Conservation (phyloP, 30 jellyfish, hydroid and myxozoan species). For the Chrysaora quinquecirrha region DNA sequence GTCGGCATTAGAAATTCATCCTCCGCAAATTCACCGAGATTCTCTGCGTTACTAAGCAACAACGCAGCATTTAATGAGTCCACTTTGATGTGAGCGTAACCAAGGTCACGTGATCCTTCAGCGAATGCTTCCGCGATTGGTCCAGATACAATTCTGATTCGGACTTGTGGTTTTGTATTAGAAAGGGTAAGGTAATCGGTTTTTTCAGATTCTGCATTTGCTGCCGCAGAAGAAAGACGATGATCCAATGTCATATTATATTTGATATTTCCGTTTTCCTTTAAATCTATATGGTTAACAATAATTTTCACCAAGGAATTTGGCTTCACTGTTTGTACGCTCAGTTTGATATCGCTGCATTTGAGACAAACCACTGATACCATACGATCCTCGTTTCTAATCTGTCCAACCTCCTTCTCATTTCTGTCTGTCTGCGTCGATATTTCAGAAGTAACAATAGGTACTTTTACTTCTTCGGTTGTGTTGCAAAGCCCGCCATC, state of each 20-base stretch:
- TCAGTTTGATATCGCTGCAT: conserved; percentile 57
- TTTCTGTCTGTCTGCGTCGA: conserved; percentile 40
- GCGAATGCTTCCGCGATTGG: conserved; percentile 77
- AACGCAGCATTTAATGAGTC: conserved; percentile 63
- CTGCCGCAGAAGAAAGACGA: conserved; percentile 42
- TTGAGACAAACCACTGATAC: conserved; percentile 83
- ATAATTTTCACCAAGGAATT: conserved; percentile 64
- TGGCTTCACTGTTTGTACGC: conserved; percentile 60
- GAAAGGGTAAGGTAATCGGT: conserved; percentile 13
- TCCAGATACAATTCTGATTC: conserved; percentile 76
- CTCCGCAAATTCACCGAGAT: conserved; percentile 92
- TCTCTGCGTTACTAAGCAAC: conserved; percentile 82
- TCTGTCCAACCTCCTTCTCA: conserved; percentile 1
- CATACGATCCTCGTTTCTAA: conserved; percentile 44
- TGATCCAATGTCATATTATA: conserved; percentile 82
- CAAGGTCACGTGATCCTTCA: conserved; percentile 70
- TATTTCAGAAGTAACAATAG: background rate
- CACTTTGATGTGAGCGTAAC: conserved; percentile 81
- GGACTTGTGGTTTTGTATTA: conserved; percentile 44
- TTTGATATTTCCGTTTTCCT: conserved; percentile 76
- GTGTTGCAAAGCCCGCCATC: background rate
- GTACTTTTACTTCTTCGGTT: background rate
- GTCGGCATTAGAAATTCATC: conserved; percentile 75
- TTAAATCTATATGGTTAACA: conserved; percentile 45
- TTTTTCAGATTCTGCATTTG: conserved; percentile 15